Evolutionary conservation across 2,113 vertebrate species (phyloP).

Genomic region (Hypomesus transpacificus): DNA sequence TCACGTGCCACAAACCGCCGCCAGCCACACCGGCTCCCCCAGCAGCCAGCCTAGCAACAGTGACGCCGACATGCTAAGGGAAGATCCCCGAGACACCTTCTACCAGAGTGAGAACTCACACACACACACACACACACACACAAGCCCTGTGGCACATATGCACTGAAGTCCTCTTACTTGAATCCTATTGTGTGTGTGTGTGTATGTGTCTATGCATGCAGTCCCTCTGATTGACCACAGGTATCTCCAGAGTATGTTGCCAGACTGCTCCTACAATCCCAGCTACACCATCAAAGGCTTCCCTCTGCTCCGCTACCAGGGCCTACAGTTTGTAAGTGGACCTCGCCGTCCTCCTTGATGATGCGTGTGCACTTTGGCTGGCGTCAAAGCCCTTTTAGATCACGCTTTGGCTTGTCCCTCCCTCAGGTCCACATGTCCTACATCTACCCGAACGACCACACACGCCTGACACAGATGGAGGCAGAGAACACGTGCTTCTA

Average conservation of each 20-base stretch:
- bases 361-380: background rate
- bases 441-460: constrained; percentile 92
- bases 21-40: constrained; percentile 61
- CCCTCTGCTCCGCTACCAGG: constrained; percentile 85
- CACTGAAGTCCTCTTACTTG: background rate
- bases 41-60: constrained; percentile 40
- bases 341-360: background rate
- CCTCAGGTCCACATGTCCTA: constrained; percentile 85
- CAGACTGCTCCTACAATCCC: constrained; percentile 84
- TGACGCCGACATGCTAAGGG: constrained; percentile 79
- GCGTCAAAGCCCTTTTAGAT: background rate
- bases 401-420: background rate
- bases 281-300: constrained; percentile 84
- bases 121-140: background rate
- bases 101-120: constrained; percentile 69
- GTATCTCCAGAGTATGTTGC: constrained; percentile 73
- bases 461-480: constrained; percentile 93
- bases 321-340: constrained; percentile 89
- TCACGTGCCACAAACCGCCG: constrained; percentile 85
- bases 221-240: constrained; percentile 79
- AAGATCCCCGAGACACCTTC: constrained; percentile 81
- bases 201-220: constrained; percentile 54
- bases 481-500: constrained; percentile 88
- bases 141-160: background rate
- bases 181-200: background rate